These are phyloP conservation scores for Hanleya hanleyi DNA, from an alignment of 2,888 invertebrate genomes.

Conservation along the genomic window DNA sequence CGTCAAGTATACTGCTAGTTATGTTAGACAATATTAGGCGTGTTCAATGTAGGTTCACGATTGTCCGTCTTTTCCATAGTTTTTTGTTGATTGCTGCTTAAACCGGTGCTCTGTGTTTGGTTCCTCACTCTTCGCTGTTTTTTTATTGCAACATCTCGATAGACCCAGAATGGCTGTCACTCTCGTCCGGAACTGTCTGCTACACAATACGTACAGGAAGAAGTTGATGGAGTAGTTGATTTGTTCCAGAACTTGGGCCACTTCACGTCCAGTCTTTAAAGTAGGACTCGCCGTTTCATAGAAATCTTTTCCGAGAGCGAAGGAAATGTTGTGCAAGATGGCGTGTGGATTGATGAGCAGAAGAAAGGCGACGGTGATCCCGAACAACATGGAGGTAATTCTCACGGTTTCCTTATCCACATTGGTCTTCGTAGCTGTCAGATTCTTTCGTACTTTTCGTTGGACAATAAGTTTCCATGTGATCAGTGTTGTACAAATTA, in stretches of 20 bases:
- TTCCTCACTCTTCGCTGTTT: too few species aligned
- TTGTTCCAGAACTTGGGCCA: conserved; percentile 53
- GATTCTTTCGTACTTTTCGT: conserved; percentile 17
- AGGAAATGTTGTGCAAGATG: conserved; percentile 42
- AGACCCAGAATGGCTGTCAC: conserved; percentile 25
- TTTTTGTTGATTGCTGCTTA: too few species aligned
- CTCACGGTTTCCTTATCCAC: conserved; percentile 22
- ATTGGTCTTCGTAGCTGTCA: background rate
- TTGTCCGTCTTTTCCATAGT: too few species aligned
- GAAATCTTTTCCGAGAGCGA: conserved; percentile 37
- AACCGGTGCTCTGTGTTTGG: too few species aligned
- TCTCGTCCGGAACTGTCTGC: conserved; percentile 41
- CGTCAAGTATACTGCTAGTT: too few species aligned
- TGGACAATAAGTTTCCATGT: conserved; percentile 25
- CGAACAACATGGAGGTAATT: conserved; percentile 50
- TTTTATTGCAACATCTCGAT: background rate
- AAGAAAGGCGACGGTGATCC: conserved; percentile 46
- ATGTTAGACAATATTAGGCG: too few species aligned
- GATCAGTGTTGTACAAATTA: conserved; percentile 43
- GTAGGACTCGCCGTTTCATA: conserved; percentile 37
- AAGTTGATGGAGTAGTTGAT: conserved; percentile 60
- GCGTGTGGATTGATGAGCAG: conserved; percentile 48
- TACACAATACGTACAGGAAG: conserved; percentile 53
- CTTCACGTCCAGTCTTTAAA: conserved; percentile 44
- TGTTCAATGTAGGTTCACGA: too few species aligned